A percentile compares a stretch with the other conserved stretches of the same genome.
Conservation (phyloP, 2,113 vertebrate genomes). For the Engraulis encrasicolus region DNA sequence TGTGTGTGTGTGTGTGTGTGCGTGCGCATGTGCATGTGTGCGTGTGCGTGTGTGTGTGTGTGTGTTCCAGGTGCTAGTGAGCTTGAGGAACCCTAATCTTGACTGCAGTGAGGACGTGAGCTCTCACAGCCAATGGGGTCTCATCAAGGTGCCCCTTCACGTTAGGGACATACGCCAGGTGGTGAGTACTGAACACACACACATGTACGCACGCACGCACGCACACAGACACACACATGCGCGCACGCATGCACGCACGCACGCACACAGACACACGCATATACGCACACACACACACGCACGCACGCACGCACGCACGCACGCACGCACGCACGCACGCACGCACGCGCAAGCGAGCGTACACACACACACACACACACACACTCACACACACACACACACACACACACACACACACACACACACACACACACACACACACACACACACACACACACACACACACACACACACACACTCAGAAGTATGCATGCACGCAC, state of each 20-base stretch:
- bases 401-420: too few relatives aligned
- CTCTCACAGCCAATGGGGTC: constrained; percentile 88
- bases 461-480: not conserved
- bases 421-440: too few relatives aligned
- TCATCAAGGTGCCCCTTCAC: constrained; percentile 91
- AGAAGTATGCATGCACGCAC: not conserved
- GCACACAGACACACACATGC: too few relatives aligned
- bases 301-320: too few relatives aligned
- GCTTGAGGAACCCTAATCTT: constrained; percentile 92
- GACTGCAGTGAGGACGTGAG: constrained; percentile 84
- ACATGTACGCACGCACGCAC: too few relatives aligned
- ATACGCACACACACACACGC: too few relatives aligned
- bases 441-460: too few relatives aligned
- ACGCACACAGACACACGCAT: too few relatives aligned
- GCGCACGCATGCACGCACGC: too few relatives aligned
- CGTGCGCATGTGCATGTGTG: not conserved
- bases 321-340: not conserved
- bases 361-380: not conserved
- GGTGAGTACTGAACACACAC: constrained; percentile 70
- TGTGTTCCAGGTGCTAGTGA: constrained; percentile 84
- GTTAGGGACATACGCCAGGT: constrained; percentile 88
- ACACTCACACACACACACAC: not conserved
- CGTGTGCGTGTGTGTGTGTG: not conserved
- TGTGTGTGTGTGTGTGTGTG: not conserved
- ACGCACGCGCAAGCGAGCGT: not conserved